Evolutionary conservation across 1,140 invertebrate genomes (phyloP), one percentile per base, ranked within the genome.

Genomic region (Hyles euphorbiae): DNA sequence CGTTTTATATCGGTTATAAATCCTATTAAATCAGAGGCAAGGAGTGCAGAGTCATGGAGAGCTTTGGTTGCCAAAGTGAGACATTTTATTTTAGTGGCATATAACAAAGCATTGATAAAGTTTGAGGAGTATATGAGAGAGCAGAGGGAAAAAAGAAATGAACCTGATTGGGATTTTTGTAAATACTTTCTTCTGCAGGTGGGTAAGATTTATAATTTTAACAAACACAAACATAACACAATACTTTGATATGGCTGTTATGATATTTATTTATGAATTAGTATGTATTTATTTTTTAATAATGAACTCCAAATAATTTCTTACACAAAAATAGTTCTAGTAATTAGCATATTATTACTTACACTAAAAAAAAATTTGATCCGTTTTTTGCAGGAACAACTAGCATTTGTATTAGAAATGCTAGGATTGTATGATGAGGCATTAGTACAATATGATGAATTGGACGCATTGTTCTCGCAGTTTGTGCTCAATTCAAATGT

Each of bases 401-500:
- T 99, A 67, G 98, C 97, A 53, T 96, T 98, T 90, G 95, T 97
- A 60, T 92, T 98, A 68, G 96, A 98, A 91, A 98, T 98, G 94
- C 88, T 99, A 61, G 96, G 96, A 59, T 89, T 99, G 52, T 94
- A 96, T 83, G 97, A 98, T 72, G 98, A 99, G 90, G 96, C 98
- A 33, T 88, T 99, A 60, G 95, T 99, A 51, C 98, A 99, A 76
- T 99, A 99, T 89, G 98, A 99, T 90, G 98, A 99, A 90, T 89
- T 99, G 68, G 98, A 99, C 91, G 98, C 98, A 56, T 91, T 99
- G 53, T 99, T 99, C 87, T 97, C 97, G 8, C 97, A 99, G 90
- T 98, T 98, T 90, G 93, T 99, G 45, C 92, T 98, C 58, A 98
- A 98, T 90, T 96, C 96, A 49, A 94, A 95, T 80, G 91, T 96